phyloP scores from a whole-genome alignment of 2,113 vertebrate species.

The Phyllopteryx taeniolatus region DNA sequence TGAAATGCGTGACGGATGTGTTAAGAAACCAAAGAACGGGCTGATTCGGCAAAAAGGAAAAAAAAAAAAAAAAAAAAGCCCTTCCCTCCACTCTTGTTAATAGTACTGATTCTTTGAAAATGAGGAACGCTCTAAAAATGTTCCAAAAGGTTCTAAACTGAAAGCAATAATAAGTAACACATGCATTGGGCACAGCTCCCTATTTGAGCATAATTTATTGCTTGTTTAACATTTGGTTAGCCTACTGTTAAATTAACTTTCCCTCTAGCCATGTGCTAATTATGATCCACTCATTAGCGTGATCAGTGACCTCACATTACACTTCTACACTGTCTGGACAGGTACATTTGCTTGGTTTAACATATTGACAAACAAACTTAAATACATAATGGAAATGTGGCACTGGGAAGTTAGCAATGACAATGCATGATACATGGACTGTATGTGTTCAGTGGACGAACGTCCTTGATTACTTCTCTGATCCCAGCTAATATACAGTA shows the following conservation, averaged over 20 bases:
- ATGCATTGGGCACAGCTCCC: too few species aligned
- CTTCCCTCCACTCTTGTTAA: too few species aligned
- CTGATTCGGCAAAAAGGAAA: too few species aligned
- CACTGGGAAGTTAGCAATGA: not conserved
- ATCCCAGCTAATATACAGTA: not conserved
- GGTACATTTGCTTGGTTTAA: not conserved
- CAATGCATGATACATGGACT: not conserved
- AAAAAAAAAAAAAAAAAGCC: too few species aligned
- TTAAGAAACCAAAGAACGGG: too few species aligned
- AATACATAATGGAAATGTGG: not conserved
- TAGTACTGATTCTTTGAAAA: too few species aligned
- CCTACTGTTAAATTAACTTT: not conserved
- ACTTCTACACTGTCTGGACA: not conserved
- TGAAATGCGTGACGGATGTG: not conserved
- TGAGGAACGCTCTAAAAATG: too few species aligned
- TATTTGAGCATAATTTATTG: not conserved
- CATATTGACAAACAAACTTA: not conserved
- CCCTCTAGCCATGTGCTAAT: not conserved
- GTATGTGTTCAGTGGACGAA: not conserved
- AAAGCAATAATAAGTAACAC: not conserved
- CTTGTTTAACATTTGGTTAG: not conserved
- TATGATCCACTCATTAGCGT: not conserved
- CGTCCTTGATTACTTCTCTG: not conserved
- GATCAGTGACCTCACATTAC: not conserved
- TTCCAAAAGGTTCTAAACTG: too few species aligned